A percentile compares a stretch with the other conserved stretches of the same genome.
These are phyloP conservation scores for Lepidochrysops patricia DNA, from an alignment of 2,888 invertebrate species.

Conservation along the genomic window DNA sequence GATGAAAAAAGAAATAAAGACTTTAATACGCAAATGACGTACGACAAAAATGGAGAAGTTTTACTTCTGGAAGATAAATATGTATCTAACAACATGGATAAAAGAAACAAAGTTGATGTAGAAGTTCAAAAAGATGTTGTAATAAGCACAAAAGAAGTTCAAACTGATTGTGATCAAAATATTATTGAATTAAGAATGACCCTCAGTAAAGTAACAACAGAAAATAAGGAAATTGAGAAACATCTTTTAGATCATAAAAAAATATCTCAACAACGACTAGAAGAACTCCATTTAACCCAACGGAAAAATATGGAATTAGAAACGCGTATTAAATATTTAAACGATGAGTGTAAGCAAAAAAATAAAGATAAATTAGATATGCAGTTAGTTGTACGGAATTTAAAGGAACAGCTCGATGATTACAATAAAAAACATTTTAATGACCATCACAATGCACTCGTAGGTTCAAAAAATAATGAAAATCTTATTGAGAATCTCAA, in stretches of 20 bases:
- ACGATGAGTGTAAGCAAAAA: conserved; percentile 41
- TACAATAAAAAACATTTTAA: conserved; percentile 32
- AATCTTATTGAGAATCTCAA: conserved; percentile 49
- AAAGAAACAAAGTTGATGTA: neutral
- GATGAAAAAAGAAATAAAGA: neutral
- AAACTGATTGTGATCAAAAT: conserved; percentile 41
- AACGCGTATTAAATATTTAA: conserved; percentile 40
- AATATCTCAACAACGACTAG: conserved; percentile 42
- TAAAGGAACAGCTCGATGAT: conserved; percentile 35
- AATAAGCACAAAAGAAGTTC: conserved; percentile 30
- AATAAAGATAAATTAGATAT: conserved; percentile 38
- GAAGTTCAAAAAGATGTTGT: neutral
- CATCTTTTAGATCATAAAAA: conserved; percentile 41
- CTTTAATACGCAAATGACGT: neutral
- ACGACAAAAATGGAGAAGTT: neutral
- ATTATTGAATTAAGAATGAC: conserved; percentile 30
- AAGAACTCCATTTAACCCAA: conserved; percentile 44
- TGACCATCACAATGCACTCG: conserved; percentile 32
- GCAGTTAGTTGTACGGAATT: conserved; percentile 33
- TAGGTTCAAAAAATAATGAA: conserved; percentile 56
- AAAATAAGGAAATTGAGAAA: conserved; percentile 42
- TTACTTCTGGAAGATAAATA: neutral
- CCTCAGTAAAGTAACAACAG: conserved; percentile 32
- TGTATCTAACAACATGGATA: neutral
- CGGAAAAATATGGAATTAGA: conserved; percentile 49